Conservation (phyloP, 2,797 vertebrate genomes). For the Poeciliopsis turneri region DNA sequence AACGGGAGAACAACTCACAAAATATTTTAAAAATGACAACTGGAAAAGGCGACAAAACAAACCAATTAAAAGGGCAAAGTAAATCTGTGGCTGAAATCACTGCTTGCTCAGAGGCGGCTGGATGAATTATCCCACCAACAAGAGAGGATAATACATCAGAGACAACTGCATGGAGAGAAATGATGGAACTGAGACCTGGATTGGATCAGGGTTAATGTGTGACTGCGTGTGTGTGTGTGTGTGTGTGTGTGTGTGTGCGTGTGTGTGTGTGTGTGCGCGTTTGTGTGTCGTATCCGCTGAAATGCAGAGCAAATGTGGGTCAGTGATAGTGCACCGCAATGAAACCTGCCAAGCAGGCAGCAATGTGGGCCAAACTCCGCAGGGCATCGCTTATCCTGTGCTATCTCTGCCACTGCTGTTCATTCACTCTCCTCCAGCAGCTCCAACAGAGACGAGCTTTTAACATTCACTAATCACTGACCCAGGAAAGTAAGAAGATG, state of each 20-base stretch:
- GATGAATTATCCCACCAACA: conserved; percentile 4
- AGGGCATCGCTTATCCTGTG: conserved; percentile 66
- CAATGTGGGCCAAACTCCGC: conserved; percentile 76
- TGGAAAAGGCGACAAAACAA: not conserved
- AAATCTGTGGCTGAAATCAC: conserved; percentile 22
- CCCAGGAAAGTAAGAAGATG: not conserved
- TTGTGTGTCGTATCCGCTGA: conserved; percentile 24
- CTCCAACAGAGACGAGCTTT: conserved; percentile 24
- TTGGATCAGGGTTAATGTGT: conserved; percentile 43
- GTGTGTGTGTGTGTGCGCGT: too few relatives aligned
- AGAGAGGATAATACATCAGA: conserved; percentile 36
- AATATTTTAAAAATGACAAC: not conserved
- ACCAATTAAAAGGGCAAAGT: conserved; percentile 23
- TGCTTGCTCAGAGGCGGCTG: conserved; percentile 40
- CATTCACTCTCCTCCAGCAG: conserved; percentile 39
- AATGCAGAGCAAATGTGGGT: conserved; percentile 72
- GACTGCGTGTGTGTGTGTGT: conserved; percentile 6
- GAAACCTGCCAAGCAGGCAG: conserved; percentile 67
- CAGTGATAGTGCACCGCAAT: conserved; percentile 62
- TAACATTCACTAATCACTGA: not conserved
- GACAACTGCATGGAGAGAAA: conserved; percentile 24
- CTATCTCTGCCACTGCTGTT: conserved; percentile 31
- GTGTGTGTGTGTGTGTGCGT: not conserved
- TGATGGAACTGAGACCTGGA: conserved; percentile 30
- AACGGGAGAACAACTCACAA: not conserved